Base-by-base conservation (phyloP, 2,797 vertebrate genomes). In the Eulemur coronatus region DNA sequence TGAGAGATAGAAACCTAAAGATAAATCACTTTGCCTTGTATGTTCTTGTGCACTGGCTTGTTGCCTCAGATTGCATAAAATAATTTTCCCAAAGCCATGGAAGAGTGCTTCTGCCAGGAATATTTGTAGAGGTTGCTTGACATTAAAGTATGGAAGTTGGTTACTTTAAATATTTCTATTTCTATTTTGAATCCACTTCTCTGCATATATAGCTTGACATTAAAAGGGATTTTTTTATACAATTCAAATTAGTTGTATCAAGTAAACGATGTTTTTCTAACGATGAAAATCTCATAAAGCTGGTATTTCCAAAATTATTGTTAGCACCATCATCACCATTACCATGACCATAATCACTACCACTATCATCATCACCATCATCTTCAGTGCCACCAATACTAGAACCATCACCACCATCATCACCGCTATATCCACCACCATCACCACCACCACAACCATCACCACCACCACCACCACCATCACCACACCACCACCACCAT, bases 161-260 rank as follows among this genome's bases (percentile, higher is more conserved):
- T 65, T 75, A 73, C 57, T 96, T 94, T 94, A 82, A 95, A 92
- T 72, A 52, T 69, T 69, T 89, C 81, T 82, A 48, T 76, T 82
- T 94, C 69, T 96, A 93, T 96, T 90, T 96, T 59, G 67, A 95
- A 94, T 95, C 48, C 73, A 43, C 63, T 89, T 84, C 15, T 50
- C 76, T 75, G 57, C 24, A 70, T 81, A 85, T 90, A 92, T 35
- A 82, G 78, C 46, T 92, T 91, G 81, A 90, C 84, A 92, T 95
- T 79, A 96, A 90, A 88, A 43, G 17, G 46, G 30, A 50, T 76
- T 41, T 70, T 95, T 96, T 89, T 33, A 84, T 81, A 85, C 12
- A 41, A 63, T 96, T 95, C 38, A 90, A 91, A 91, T 95, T 59
- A 81, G 78, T 76, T 70, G 92, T 91, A 72, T 85, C 69, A 96